Conservation (phyloP, 2,888 invertebrate species). For the Malthinus seriepunctatus region DNA sequence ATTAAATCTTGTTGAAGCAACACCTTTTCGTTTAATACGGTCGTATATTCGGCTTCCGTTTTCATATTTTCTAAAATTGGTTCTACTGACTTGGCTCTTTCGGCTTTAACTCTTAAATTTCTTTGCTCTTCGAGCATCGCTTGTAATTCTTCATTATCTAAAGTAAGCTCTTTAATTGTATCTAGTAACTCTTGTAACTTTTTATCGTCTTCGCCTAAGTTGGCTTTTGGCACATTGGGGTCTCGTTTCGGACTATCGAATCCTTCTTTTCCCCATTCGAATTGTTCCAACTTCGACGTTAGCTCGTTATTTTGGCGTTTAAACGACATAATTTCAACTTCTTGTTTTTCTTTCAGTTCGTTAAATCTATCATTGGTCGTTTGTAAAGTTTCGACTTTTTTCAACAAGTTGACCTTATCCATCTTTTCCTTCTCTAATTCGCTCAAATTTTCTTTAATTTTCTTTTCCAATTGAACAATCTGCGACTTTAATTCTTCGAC, state of each 20-base stretch:
- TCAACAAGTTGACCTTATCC: conserved; percentile 71
- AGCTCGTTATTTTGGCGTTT: conserved; percentile 73
- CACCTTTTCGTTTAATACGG: conserved; percentile 30
- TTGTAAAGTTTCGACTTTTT: conserved; percentile 74
- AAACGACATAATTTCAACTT: conserved; percentile 73
- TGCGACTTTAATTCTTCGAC: conserved; percentile 79
- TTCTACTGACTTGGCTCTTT: conserved; percentile 41
- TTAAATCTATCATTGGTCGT: conserved; percentile 76
- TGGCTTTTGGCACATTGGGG: conserved; percentile 16
- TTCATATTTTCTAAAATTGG: conserved; percentile 40
- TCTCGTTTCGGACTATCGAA: conserved; percentile 27
- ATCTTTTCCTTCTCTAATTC: conserved; percentile 63
- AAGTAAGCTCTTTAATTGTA: conserved; percentile 61
- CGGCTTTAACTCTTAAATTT: conserved; percentile 44
- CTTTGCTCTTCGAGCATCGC: conserved; percentile 60
- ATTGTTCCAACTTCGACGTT: conserved; percentile 64
- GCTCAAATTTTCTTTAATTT: conserved; percentile 61
- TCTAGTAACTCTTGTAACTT: conserved; percentile 59
- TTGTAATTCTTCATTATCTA: conserved; percentile 66
- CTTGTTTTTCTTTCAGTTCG: conserved; percentile 82
- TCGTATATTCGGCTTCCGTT: conserved; percentile 38
- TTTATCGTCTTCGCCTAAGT: conserved; percentile 29
- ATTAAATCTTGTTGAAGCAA: not conserved
- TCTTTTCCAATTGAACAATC: conserved; percentile 67
- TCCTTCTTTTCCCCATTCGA: conserved; percentile 57